These are phyloP conservation scores for Acronicta psi DNA, from an alignment of 2,888 invertebrate species.

Conservation along the genomic window DNA sequence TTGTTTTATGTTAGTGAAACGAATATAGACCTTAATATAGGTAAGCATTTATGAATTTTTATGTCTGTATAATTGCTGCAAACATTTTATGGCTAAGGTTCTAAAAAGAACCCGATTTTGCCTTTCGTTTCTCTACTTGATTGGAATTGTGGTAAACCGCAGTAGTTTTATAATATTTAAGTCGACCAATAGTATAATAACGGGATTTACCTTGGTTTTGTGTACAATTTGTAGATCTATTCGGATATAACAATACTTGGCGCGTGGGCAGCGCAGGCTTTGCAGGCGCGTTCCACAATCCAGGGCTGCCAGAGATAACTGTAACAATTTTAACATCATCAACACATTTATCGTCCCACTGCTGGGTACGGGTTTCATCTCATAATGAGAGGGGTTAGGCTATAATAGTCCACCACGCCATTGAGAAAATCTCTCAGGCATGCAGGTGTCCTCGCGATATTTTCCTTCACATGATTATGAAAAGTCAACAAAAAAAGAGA, in stretches of 20 bases:
- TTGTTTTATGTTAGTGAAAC: slow-evolving; percentile 48
- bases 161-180: slow-evolving; percentile 23
- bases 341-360: no score
- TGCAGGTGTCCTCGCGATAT: no score
- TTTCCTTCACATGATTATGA: no score
- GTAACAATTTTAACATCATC: slow-evolving; percentile 25
- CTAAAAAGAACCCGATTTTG: slow-evolving; percentile 14
- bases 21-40: slow-evolving; percentile 29
- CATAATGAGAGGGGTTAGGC: no score
- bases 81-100: slow-evolving; percentile 25
- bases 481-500: no score
- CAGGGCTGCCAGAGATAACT: slow-evolving; percentile 57
- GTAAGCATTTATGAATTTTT: slow-evolving; percentile 17
- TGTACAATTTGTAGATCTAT: slow-evolving; percentile 56
- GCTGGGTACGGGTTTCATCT: no score
- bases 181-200: slow-evolving; percentile 42
- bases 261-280: slow-evolving; percentile 65
- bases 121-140: slow-evolving; percentile 20
- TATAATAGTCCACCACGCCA: no score
- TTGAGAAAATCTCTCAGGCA: no score
- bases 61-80: slow-evolving; percentile 18
- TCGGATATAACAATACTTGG: slow-evolving; percentile 61
- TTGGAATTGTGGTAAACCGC: slow-evolving; percentile 29
- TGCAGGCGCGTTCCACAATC: slow-evolving; percentile 62
- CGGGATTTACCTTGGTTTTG: slow-evolving; percentile 42